Conservation (phyloP, 2,797 vertebrate genomes). For the Merluccius polli region DNA sequence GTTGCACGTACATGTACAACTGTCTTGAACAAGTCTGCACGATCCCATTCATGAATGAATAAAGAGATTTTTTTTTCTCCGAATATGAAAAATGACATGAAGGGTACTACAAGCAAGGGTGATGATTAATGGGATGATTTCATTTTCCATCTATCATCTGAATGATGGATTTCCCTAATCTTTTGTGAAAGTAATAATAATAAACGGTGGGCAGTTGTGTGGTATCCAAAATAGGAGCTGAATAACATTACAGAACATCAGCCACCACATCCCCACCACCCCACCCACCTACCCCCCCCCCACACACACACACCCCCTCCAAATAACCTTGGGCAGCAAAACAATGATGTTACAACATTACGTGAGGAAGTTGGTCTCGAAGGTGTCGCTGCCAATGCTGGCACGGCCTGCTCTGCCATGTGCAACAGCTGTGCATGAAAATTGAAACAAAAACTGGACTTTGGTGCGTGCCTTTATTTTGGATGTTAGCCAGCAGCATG, state of each 20-base stretch:
- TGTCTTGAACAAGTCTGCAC: slow-evolving; percentile 10
- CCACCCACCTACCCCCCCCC: too few species aligned
- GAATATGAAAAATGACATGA: slow-evolving; percentile 2
- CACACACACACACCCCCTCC: slow-evolving; percentile 17
- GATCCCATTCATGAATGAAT: slow-evolving; percentile 19
- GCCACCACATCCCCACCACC: slow-evolving; percentile 43
- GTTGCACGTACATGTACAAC: background rate
- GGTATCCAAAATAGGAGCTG: slow-evolving; percentile 10
- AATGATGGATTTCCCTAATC: background rate
- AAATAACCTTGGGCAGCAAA: slow-evolving; percentile 63
- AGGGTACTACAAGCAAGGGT: background rate
- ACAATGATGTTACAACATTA: slow-evolving; percentile 69
- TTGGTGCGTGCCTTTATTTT: slow-evolving; percentile 4
- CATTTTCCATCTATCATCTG: too few species aligned
- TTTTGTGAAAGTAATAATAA: background rate
- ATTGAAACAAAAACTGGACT: slow-evolving; percentile 35
- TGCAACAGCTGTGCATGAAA: slow-evolving; percentile 62
- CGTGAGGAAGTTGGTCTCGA: slow-evolving; percentile 65
- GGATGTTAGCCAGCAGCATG: background rate
- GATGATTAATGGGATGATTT: background rate
- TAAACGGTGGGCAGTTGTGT: slow-evolving; percentile 21
- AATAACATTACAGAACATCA: slow-evolving; percentile 33
- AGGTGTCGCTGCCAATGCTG: slow-evolving; percentile 63
- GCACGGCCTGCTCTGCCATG: slow-evolving; percentile 54
- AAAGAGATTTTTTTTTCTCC: background rate